Evolutionary conservation across 2,113 vertebrate species (phyloP), one percentile per base, ranked within the genome.

Genomic region (Crotalus helleri): DNA sequence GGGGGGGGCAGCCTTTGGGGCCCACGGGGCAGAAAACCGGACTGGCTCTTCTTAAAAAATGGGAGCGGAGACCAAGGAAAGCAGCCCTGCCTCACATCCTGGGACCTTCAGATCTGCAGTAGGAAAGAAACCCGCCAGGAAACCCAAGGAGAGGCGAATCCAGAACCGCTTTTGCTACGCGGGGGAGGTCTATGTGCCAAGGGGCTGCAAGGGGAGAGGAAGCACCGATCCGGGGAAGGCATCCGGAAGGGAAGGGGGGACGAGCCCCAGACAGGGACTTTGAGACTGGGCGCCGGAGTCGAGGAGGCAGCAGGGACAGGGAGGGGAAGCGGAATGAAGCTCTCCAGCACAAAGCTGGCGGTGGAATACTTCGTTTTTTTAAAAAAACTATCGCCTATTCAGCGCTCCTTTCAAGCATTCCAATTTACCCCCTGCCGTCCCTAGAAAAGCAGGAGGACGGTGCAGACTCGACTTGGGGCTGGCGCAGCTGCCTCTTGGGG

Each of bases 371-470:
- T 12, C 9, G 11, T 46, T 51, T 49, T 87, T 49, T 51, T 46
- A 5, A 1, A 24, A 87, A 87, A 39, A 39, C 3, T 3, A 15
- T 24, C 21, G 51, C 26, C 23, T 51, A 24, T 24, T 24, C 26
- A 87, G 21, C 46, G 13, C 46, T 26, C 10, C 74, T 39, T 17
- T 49, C 64, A 26, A 95, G 96, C 54, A 94, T 91, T 92, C 55
- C 93, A 96, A 93, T 74, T 94, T 91, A 93, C 46, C 92, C 91
- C 92, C 89, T 33, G 97, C 96, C 95, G 88, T 94, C 90, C 96
- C 96, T 95, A 97, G 96, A 96, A 96, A 92, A 94, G 64, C 87
- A 90, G 29, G n/a, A 91, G 1, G 13, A 51, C 87, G 95, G 94
- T 17, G 2, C 90, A 90, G 94, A 94, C 92, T 46, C 86, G 93